Conservation (phyloP, 2,888 invertebrate genomes). For the Drosophila glabriapex region DNA sequence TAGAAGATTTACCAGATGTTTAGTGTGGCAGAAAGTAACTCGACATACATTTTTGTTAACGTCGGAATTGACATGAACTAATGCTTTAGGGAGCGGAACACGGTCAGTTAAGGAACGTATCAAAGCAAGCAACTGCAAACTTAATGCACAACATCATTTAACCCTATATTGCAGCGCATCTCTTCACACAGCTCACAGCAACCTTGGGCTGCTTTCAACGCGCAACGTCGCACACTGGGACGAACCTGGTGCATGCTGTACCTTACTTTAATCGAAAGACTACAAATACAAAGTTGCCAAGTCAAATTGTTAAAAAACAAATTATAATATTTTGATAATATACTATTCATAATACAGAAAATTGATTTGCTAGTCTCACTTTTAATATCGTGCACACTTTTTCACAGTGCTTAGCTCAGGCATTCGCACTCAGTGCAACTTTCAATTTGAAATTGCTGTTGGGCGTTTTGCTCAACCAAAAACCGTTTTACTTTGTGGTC, state of each 20-base stretch:
- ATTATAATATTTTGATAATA: not conserved
- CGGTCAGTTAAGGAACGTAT: slow-evolving; percentile 29
- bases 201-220: slow-evolving; percentile 14
- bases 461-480: slow-evolving; percentile 66
- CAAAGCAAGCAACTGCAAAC: slow-evolving; percentile 23
- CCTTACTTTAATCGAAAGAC: not conserved
- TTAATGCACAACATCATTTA: slow-evolving; percentile 37
- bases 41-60: not conserved
- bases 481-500: slow-evolving; percentile 81
- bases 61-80: slow-evolving; percentile 26
- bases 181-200: slow-evolving; percentile 3
- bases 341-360: not conserved
- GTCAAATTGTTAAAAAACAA: not conserved
- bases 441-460: slow-evolving; percentile 67
- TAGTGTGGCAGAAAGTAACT: not conserved
- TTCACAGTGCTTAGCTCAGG: slow-evolving; percentile 38
- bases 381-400: not conserved
- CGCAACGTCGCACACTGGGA: slow-evolving; percentile 25
- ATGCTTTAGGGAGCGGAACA: slow-evolving; percentile 9
- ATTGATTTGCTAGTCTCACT: not conserved
- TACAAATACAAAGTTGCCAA: not conserved
- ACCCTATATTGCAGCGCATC: slow-evolving; percentile 27
- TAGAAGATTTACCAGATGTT: not conserved
- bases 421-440: slow-evolving; percentile 68
- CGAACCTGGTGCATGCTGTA: not conserved